phyloP scores from a whole-genome alignment of 2,797 vertebrate genomes.

The Carapus acus region DNA sequence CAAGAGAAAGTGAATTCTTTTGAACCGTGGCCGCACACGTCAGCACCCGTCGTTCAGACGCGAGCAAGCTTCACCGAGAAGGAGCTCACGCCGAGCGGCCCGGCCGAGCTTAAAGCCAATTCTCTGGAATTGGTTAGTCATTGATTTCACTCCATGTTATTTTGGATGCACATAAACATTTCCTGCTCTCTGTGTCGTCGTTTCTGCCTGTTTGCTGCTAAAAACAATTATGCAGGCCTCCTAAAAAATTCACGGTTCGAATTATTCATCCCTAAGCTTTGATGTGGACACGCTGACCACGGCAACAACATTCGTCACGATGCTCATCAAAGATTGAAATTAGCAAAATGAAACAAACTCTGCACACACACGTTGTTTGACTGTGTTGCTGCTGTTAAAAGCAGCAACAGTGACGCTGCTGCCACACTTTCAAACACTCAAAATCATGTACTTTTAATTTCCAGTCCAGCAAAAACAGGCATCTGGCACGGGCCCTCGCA shows the following conservation, averaged over 20 bases:
- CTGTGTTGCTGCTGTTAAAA: no score
- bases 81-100: background rate
- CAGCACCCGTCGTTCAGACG: slow-evolving; percentile 3
- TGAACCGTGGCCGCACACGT: background rate
- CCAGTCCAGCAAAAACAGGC: slow-evolving; percentile 11
- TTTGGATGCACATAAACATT: no score
- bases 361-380: background rate
- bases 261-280: no score
- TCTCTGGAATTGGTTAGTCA: no score
- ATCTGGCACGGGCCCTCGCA: no score
- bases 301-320: background rate
- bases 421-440: slow-evolving; percentile 13
- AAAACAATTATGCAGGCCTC: slow-evolving; percentile 7
- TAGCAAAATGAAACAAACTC: slow-evolving; percentile 5
- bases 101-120: background rate
- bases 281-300: no score
- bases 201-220: slow-evolving; percentile 30
- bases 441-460: no score
- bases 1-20: background rate
- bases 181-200: background rate
- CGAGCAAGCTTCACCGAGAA: slow-evolving; percentile 3
- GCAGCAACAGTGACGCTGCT: slow-evolving; percentile 11
- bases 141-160: no score
- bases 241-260: no score
- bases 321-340: background rate